Evolutionary conservation across 2,888 invertebrate species (phyloP).

Genomic region (Rhimphoctona megacephalus): DNA sequence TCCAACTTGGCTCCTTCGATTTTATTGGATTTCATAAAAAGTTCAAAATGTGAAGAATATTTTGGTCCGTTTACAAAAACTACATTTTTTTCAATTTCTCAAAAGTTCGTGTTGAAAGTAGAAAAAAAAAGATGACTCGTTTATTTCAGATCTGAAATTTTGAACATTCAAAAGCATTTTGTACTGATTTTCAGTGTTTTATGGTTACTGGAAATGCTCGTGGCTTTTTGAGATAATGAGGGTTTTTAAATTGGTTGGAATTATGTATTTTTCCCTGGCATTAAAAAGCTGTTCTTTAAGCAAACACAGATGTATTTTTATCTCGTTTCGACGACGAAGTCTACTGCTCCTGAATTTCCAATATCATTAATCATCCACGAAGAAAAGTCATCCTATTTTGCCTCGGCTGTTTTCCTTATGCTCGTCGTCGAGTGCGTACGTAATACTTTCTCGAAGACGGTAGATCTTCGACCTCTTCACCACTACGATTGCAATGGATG

Average conservation of each 20-base stretch:
- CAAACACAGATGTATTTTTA: no score
- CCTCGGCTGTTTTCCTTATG: background rate
- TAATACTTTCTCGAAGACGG: conserved; percentile 49
- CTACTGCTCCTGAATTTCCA: conserved; percentile 13
- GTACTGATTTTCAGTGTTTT: background rate
- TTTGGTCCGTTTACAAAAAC: background rate
- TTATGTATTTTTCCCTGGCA: background rate
- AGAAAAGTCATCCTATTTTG: conserved; percentile 11
- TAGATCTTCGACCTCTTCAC: conserved; percentile 46
- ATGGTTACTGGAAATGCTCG: background rate
- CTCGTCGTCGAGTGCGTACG: conserved; percentile 52
- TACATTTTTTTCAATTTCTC: background rate
- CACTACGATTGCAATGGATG: background rate
- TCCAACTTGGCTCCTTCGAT: background rate
- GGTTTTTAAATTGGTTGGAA: background rate
- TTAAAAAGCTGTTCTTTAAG: background rate
- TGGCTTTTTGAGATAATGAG: background rate
- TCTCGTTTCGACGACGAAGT: background rate
- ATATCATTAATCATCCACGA: conserved; percentile 50
- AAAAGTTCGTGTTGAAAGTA: background rate
- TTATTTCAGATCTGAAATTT: no score
- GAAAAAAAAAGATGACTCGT: no score
- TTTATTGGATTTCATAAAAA: background rate
- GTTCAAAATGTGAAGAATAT: background rate
- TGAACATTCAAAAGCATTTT: background rate